phyloP scores from a whole-genome alignment of 2,888 invertebrate species.

The Marasmarcha lunaedactyla region DNA sequence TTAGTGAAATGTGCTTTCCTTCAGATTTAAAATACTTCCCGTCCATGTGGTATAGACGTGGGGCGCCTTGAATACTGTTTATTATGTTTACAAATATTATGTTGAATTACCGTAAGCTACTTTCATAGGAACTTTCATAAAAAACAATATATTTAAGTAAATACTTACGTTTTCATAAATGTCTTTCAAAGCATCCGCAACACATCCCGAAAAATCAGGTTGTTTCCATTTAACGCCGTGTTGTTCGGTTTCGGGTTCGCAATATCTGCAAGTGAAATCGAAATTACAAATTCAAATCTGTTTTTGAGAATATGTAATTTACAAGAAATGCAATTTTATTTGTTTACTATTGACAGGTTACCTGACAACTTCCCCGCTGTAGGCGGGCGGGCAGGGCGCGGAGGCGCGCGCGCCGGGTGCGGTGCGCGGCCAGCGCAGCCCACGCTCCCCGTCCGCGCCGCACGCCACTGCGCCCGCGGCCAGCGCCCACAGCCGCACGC shows the following conservation, averaged over 20 bases:
- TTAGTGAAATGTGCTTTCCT: constrained; percentile 93
- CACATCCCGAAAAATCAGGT: constrained; percentile 82
- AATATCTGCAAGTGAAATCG: constrained; percentile 93
- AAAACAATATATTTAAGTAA: too few species aligned
- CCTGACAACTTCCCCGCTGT: constrained; percentile 48
- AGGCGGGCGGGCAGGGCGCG: constrained; percentile 39
- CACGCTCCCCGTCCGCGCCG: constrained; percentile 91
- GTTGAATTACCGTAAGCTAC: too few species aligned
- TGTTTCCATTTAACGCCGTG: constrained; percentile 89
- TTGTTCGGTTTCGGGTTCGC: constrained; percentile 90
- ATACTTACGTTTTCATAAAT: constrained; percentile 74
- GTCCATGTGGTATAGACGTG: too few species aligned
- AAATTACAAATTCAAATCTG: too few species aligned
- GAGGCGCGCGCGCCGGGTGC: constrained; percentile 91
- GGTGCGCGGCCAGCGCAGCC: constrained; percentile 90
- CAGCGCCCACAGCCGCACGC: constrained; percentile 89
- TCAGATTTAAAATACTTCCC: too few species aligned
- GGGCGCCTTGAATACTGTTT: too few species aligned
- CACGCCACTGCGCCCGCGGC: constrained; percentile 91
- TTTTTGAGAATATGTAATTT: background rate
- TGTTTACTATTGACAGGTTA: constrained; percentile 59
- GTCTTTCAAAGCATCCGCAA: constrained; percentile 72
- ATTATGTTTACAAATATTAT: too few species aligned
- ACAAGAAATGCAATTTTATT: background rate
- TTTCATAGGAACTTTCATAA: too few species aligned